Percentiles rank a stretch among this genome's conserved stretches.
These are phyloP conservation scores for Bruchidius siliquastri DNA, from an alignment of 2,888 invertebrate genomes.

Conservation along the genomic window DNA sequence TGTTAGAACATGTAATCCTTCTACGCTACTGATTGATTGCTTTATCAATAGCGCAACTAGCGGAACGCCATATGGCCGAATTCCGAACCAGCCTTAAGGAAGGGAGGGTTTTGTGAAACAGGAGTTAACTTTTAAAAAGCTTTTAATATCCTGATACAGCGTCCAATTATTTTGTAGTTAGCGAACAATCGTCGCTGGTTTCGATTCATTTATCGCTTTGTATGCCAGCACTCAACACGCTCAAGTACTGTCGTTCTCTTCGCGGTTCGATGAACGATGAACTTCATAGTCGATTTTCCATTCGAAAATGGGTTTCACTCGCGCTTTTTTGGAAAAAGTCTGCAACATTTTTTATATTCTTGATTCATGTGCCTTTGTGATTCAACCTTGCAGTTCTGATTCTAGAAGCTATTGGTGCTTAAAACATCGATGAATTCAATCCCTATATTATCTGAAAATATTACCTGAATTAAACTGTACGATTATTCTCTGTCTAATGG, in stretches of 20 bases:
- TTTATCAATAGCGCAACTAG: background rate
- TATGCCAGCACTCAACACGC: background rate
- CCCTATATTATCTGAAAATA: no score
- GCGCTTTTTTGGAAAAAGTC: no score
- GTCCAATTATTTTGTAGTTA: constrained; percentile 9
- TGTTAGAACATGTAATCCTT: no score
- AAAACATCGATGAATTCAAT: no score
- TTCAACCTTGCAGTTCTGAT: no score
- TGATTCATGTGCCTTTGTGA: no score
- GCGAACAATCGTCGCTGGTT: background rate
- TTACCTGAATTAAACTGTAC: no score
- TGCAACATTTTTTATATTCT: no score
- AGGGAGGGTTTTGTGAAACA: constrained; percentile 24
- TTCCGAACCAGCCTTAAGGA: constrained; percentile 7
- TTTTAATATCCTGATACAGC: constrained; percentile 24
- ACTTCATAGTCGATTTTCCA: background rate
- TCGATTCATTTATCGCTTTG: background rate
- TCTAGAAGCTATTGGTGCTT: no score
- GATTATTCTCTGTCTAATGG: no score
- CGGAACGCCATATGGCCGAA: constrained; percentile 18
- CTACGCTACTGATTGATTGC: background rate
- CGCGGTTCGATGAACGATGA: background rate
- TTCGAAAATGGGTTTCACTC: background rate
- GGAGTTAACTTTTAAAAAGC: constrained; percentile 29
- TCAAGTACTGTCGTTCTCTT: background rate